Conservation (phyloP, 2,888 invertebrate genomes). For the Ormyrus pomaceus region DNA sequence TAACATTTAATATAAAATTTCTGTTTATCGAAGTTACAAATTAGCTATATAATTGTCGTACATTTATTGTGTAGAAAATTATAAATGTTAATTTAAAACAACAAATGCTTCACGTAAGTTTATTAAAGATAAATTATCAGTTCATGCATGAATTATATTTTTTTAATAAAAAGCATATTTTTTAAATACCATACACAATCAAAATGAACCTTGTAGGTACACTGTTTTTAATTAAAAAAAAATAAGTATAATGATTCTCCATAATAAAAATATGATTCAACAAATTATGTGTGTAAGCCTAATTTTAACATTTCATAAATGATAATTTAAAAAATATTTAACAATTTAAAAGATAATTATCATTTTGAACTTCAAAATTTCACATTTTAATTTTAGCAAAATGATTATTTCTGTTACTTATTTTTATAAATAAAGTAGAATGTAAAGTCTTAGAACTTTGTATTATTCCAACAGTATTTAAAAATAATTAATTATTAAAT, state of each 20-base stretch:
- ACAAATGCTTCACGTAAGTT: slow-evolving; percentile 27
- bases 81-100: slow-evolving; percentile 50
- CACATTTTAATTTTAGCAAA: slow-evolving; percentile 37
- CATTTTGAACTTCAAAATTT: slow-evolving; percentile 28
- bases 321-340: slow-evolving; percentile 17
- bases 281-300: too few relatives aligned
- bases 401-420: slow-evolving; percentile 17
- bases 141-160: slow-evolving; percentile 22
- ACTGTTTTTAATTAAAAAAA: background rate
- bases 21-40: slow-evolving; percentile 50
- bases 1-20: slow-evolving; percentile 57
- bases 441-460: background rate
- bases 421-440: background rate
- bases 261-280: background rate
- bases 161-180: background rate
- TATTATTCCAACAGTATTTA: background rate
- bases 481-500: background rate
- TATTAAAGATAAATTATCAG: slow-evolving; percentile 14
- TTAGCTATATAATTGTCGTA: slow-evolving; percentile 37
- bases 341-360: slow-evolving; percentile 17
- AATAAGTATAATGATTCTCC: background rate
- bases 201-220: background rate
- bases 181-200: too few relatives aligned
- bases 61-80: slow-evolving; percentile 49
- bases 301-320: background rate